Evolutionary conservation across 2,888 invertebrate species (phyloP).

Genomic region (Molorchus minor): DNA sequence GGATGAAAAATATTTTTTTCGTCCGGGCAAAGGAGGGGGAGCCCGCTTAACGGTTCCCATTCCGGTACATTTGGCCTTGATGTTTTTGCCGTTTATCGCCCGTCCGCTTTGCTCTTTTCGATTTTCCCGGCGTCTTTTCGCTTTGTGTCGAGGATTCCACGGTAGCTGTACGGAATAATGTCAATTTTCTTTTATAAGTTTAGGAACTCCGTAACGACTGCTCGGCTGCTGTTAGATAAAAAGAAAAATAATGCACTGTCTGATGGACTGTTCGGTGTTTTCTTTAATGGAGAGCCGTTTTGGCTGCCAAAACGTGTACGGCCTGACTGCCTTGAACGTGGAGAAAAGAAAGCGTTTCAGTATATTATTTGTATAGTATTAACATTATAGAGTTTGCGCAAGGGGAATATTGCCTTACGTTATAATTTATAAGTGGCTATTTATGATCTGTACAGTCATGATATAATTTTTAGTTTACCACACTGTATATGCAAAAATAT

Average conservation of each 20-base stretch:
- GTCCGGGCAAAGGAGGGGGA: conserved; percentile 9
- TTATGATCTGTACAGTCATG: too few species aligned
- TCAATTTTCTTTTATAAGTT: conserved; percentile 41
- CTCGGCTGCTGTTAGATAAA: conserved; percentile 9
- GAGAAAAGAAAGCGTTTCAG: too few species aligned
- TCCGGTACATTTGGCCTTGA: conserved; percentile 52
- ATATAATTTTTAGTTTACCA: neutral
- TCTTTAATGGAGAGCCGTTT: conserved; percentile 9
- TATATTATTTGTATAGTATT: too few species aligned
- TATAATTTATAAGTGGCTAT: too few species aligned
- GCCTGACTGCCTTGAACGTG: neutral
- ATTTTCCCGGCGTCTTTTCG: conserved; percentile 41
- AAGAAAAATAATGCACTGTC: conserved; percentile 22
- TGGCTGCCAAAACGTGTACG: neutral
- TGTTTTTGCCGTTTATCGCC: conserved; percentile 48
- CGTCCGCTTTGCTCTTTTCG: conserved; percentile 40
- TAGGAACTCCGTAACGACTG: conserved; percentile 23
- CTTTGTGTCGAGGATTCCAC: conserved; percentile 8
- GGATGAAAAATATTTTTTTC: conserved; percentile 8
- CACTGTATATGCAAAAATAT: neutral
- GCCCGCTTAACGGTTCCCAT: conserved; percentile 42
- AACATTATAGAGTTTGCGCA: too few species aligned
- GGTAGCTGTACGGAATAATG: conserved; percentile 33
- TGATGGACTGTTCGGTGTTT: conserved; percentile 10
- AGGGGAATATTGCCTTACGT: too few species aligned